Percentiles rank a stretch among this genome's conserved stretches.
Conservation (phyloP, 2,888 invertebrate genomes). For the Aspidiotus rigidus region DNA sequence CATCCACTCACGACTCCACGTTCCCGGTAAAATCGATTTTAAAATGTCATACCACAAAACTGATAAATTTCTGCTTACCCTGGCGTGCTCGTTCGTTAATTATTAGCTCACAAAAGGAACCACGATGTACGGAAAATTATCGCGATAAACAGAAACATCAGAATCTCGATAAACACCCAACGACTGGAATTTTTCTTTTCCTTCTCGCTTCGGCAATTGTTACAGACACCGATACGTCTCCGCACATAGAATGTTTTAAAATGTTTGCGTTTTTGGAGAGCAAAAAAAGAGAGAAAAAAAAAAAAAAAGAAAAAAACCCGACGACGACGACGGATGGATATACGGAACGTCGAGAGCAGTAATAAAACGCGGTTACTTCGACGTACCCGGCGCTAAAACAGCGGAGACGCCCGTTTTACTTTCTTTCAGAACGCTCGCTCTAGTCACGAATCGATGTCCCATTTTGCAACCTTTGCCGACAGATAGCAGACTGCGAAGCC, state of each 20-base stretch:
- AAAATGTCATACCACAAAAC: background rate
- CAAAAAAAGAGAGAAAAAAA: background rate
- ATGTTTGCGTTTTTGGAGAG: background rate
- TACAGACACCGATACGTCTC: background rate
- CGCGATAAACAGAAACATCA: background rate
- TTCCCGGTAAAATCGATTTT: constrained; percentile 4
- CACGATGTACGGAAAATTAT: background rate
- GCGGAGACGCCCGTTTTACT: constrained; percentile 33
- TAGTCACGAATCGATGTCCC: constrained; percentile 20
- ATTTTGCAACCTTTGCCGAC: background rate
- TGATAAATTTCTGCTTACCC: background rate
- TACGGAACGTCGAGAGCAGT: background rate
- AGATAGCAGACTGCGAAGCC: constrained; percentile 13
- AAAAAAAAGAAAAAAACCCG: constrained; percentile 4
- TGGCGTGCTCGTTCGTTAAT: background rate
- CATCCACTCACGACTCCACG: background rate
- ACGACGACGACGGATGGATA: background rate
- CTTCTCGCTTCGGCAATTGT: too few relatives aligned
- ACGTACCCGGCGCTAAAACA: constrained; percentile 31
- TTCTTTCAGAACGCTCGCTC: constrained; percentile 12
- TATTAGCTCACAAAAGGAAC: too few relatives aligned
- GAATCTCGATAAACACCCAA: background rate
- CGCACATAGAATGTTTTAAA: background rate
- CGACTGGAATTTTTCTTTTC: background rate
- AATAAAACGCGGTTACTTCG: constrained; percentile 24